phyloP scores from a whole-genome alignment of 2,113 vertebrate species.

The Syngnathus scovelli region DNA sequence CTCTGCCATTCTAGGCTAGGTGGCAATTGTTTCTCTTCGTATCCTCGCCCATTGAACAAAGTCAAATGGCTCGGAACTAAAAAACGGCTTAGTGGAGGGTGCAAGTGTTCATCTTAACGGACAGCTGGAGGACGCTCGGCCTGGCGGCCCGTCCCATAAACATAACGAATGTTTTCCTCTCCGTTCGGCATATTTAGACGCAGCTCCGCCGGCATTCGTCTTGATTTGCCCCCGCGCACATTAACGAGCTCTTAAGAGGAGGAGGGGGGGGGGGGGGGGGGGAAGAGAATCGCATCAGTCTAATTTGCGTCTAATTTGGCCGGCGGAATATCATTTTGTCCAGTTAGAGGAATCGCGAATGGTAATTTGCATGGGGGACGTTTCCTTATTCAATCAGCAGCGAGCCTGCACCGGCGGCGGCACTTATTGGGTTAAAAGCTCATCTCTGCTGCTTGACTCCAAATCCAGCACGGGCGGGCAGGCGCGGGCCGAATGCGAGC shows the following conservation, averaged over 20 bases:
- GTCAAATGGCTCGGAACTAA: neutral
- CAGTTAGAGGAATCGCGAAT: slow-evolving; percentile 80
- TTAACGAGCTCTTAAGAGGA: slow-evolving; percentile 59
- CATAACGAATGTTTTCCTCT: slow-evolving; percentile 31
- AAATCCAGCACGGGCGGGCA: slow-evolving; percentile 65
- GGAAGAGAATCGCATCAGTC: slow-evolving; percentile 69
- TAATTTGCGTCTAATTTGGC: slow-evolving; percentile 77
- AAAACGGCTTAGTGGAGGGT: slow-evolving; percentile 31
- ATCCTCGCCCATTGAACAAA: neutral
- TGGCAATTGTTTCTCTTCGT: neutral
- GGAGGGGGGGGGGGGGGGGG: slow-evolving; percentile 29
- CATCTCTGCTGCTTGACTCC: slow-evolving; percentile 77
- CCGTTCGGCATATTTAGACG: slow-evolving; percentile 46
- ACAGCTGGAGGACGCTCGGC: slow-evolving; percentile 37
- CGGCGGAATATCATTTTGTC: slow-evolving; percentile 79
- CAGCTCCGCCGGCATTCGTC: slow-evolving; percentile 39
- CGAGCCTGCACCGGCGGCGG: slow-evolving; percentile 73
- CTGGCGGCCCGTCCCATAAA: neutral
- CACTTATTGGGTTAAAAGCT: slow-evolving; percentile 83
- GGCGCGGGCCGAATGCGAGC: slow-evolving; percentile 27
- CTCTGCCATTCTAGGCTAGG: neutral
- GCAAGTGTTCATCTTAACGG: slow-evolving; percentile 50
- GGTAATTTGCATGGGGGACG: slow-evolving; percentile 80
- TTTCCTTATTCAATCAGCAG: slow-evolving; percentile 81
- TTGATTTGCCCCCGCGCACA: slow-evolving; percentile 49